phyloP scores from a whole-genome alignment of 2,797 vertebrate species.

The Muraenolepis orangiensis region DNA sequence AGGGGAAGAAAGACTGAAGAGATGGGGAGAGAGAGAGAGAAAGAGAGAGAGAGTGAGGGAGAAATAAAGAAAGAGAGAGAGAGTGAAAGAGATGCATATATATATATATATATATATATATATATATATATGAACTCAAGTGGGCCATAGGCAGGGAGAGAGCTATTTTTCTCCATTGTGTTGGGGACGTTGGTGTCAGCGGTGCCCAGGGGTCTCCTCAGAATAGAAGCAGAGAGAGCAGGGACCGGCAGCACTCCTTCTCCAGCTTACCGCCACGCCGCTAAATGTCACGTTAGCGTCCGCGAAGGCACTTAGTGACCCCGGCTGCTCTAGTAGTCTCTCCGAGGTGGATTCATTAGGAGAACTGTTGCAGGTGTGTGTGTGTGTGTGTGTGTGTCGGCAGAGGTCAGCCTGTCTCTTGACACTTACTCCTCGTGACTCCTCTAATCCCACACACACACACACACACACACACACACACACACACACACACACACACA shows the following conservation, averaged over 20 bases:
- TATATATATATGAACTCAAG: conserved; percentile 54
- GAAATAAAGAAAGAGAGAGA: no score
- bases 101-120: no score
- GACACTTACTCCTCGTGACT: conserved; percentile 31
- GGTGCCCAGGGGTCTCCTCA: conserved; percentile 67
- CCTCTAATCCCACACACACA: conserved; percentile 57
- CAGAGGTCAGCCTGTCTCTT: conserved; percentile 20
- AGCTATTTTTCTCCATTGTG: conserved; percentile 75
- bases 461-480: conserved; percentile 49
- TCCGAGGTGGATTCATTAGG: conserved; percentile 1
- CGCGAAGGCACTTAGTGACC: neutral
- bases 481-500: conserved; percentile 24
- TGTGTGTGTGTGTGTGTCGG: conserved; percentile 1
- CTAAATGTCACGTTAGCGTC: conserved; percentile 1
- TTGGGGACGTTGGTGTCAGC: conserved; percentile 69
- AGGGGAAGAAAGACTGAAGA: no score
- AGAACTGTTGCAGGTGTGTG: neutral
- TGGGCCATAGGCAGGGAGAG: conserved; percentile 73
- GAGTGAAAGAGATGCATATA: no score
- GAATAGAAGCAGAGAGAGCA: conserved; percentile 70
- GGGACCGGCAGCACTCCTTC: conserved; percentile 35
- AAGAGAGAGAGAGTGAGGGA: no score
- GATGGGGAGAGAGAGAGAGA: neutral
- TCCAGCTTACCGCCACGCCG: neutral
- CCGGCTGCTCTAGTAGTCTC: neutral